Conservation (phyloP, 1,140 invertebrate genomes). For the Copidosoma floridanum region DNA sequence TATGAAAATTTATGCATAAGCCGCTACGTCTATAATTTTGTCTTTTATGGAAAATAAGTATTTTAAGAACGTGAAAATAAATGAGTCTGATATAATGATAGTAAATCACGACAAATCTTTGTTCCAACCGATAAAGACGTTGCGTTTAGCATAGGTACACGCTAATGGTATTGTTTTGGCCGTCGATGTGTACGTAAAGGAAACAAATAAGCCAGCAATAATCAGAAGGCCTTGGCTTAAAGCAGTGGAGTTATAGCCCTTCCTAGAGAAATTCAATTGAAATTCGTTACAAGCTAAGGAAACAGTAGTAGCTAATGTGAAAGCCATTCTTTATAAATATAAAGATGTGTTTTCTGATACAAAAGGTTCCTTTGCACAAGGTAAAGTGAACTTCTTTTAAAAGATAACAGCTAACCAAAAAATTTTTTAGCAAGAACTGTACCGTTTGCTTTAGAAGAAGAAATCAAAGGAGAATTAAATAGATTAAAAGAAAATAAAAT, state of each 20-base stretch:
- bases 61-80: neutral
- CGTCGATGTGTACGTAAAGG: constrained; percentile 22
- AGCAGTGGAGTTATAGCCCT: constrained; percentile 16
- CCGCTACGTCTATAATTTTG: neutral
- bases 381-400: too few species aligned
- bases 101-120: constrained; percentile 1
- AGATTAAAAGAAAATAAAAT: constrained; percentile 22
- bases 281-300: neutral
- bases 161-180: neutral
- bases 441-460: constrained; percentile 16
- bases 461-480: constrained; percentile 26
- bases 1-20: constrained; percentile 17
- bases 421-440: constrained; percentile 2
- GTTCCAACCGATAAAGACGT: constrained; percentile 1
- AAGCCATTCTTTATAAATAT: neutral
- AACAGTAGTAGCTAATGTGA: neutral
- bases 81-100: constrained; percentile 10
- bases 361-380: neutral
- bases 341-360: neutral
- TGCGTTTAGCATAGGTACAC: constrained; percentile 5
- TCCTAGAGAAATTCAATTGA: neutral
- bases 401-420: neutral
- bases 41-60: neutral
- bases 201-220: too few species aligned
- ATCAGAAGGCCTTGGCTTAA: constrained; percentile 5